Conservation (phyloP, 2,113 vertebrate genomes). For the Anoplopoma fimbria region DNA sequence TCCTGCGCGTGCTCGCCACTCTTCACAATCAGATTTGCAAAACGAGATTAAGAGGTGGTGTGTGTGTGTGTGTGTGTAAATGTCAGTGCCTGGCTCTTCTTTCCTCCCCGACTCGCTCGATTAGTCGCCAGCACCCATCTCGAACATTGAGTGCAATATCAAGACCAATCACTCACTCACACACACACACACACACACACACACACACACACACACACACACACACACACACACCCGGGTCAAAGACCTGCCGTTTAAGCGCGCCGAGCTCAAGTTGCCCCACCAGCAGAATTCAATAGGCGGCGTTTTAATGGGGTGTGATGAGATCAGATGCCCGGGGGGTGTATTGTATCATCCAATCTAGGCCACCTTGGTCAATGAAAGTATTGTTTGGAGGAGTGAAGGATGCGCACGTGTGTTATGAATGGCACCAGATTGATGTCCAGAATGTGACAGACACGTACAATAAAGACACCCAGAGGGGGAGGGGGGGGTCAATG, state of each 20-base stretch:
- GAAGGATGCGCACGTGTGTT: slow-evolving; percentile 51
- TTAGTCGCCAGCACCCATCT: slow-evolving; percentile 61
- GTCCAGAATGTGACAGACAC: slow-evolving; percentile 26
- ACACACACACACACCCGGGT: not conserved
- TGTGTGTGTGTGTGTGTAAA: slow-evolving; percentile 29
- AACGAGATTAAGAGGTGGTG: slow-evolving; percentile 63
- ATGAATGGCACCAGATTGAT: not conserved
- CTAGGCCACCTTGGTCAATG: slow-evolving; percentile 61
- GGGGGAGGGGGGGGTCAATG: not conserved
- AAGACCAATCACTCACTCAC: slow-evolving; percentile 38
- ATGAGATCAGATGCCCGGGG: slow-evolving; percentile 67
- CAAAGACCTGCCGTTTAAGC: slow-evolving; percentile 58
- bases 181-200: not conserved
- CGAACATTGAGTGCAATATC: slow-evolving; percentile 55
- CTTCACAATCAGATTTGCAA: slow-evolving; percentile 65
- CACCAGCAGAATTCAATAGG: slow-evolving; percentile 67
- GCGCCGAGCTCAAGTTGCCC: slow-evolving; percentile 72
- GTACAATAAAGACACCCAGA: no score
- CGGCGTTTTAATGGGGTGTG: slow-evolving; percentile 73
- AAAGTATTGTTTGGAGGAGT: slow-evolving; percentile 56
- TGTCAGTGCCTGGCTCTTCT: slow-evolving; percentile 68
- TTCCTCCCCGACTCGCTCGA: slow-evolving; percentile 65
- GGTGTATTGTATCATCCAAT: slow-evolving; percentile 66
- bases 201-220: not conserved
- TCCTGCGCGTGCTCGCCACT: slow-evolving; percentile 1